A percentile compares a stretch with the other conserved stretches of the same genome.
Evolutionary conservation across 2,888 invertebrate genomes (phyloP).

Genomic region (Iselma pallidipennis): DNA sequence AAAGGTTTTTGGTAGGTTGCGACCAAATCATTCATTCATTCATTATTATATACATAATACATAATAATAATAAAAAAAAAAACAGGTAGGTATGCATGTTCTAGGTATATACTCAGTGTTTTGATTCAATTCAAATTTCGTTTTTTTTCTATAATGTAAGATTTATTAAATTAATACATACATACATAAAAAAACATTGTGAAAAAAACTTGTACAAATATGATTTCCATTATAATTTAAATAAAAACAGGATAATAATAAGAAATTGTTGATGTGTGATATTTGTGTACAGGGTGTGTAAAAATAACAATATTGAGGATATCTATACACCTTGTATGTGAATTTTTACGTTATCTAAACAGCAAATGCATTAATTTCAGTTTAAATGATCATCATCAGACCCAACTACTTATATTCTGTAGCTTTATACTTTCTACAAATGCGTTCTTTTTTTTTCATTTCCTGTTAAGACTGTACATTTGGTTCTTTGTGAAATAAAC

Average conservation of each 20-base stretch:
- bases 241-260: not conserved
- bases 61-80: conserved; percentile 26
- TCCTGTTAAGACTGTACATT: conserved; percentile 38
- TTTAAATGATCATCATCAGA: conserved; percentile 1
- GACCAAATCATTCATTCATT: conserved; percentile 27
- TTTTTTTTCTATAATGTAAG: conserved; percentile 27
- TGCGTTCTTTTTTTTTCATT: conserved; percentile 19
- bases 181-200: not conserved
- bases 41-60: conserved; percentile 21
- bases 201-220: conserved; percentile 19
- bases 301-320: conserved; percentile 21
- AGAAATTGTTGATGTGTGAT: conserved; percentile 20
- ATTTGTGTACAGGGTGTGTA: conserved; percentile 31
- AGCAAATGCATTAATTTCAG: conserved; percentile 18
- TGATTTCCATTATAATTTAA: conserved; percentile 11
- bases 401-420: not conserved
- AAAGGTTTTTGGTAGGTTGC: conserved; percentile 25
- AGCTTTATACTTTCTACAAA: conserved; percentile 19
- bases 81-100: conserved; percentile 38
- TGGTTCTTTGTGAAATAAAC: conserved; percentile 38
- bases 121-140: conserved; percentile 36
- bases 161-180: not conserved
- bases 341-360: conserved; percentile 13
- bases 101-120: conserved; percentile 42
- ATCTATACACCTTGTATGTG: conserved; percentile 22